phyloP scores from a whole-genome alignment of 2,797 vertebrate genomes.

The Eulemur rubriventer region DNA sequence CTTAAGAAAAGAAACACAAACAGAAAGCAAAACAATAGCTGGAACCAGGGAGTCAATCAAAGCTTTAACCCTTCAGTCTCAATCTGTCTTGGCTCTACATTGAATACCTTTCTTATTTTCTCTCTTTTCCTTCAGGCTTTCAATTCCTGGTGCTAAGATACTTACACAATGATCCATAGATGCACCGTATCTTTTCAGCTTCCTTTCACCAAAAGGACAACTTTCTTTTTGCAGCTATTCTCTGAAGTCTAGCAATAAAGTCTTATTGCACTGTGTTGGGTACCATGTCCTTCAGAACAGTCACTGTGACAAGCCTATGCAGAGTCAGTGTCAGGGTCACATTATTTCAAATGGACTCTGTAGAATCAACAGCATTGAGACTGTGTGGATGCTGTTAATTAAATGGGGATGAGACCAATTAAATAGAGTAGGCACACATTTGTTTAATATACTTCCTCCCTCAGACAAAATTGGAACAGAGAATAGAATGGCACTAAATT shows the following conservation, averaged over 20 bases:
- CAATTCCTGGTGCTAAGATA: neutral
- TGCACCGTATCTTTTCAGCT: neutral
- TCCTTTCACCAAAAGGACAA: neutral
- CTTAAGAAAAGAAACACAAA: neutral
- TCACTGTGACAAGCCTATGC: neutral
- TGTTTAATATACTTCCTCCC: neutral
- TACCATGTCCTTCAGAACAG: neutral
- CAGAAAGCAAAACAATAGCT: neutral
- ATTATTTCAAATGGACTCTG: neutral
- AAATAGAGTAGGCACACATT: neutral
- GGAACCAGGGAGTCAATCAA: neutral
- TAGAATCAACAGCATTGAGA: neutral
- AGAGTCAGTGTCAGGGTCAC: neutral
- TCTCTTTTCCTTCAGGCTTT: neutral
- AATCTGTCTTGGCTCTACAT: neutral
- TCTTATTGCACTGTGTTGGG: neutral
- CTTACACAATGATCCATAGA: neutral
- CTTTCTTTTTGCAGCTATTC: neutral
- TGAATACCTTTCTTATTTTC: neutral
- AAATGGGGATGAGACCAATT: no score
- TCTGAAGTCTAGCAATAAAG: neutral
- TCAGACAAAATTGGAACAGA: neutral
- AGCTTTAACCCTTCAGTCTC: neutral
- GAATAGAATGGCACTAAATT: neutral
- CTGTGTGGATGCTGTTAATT: no score